Evolutionary conservation across 1,140 invertebrate genomes (phyloP).

Genomic region (Neodiprion virginianus): DNA sequence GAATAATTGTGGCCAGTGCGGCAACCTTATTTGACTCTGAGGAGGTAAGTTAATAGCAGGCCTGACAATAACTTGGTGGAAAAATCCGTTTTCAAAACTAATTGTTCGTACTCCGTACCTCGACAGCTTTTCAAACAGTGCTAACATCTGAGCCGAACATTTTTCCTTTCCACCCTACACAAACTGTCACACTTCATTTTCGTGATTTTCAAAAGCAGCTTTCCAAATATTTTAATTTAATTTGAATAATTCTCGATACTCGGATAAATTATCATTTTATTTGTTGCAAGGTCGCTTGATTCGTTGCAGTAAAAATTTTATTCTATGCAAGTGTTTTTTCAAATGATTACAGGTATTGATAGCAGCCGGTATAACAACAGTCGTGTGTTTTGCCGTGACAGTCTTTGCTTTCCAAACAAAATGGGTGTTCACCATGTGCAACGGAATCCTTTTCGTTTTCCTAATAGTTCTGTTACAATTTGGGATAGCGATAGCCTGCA

Average conservation of each 20-base stretch:
- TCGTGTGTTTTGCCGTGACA: constrained; percentile 82
- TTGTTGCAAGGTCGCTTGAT: background rate
- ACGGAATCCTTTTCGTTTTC: constrained; percentile 79
- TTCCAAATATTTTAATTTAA: constrained; percentile 1
- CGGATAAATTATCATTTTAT: background rate
- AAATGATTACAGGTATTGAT: constrained; percentile 71
- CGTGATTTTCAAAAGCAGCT: constrained; percentile 17
- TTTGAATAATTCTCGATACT: background rate
- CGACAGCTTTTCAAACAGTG: too few relatives aligned
- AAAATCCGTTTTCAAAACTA: too few relatives aligned
- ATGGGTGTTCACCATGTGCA: constrained; percentile 88
- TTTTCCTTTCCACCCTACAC: constrained; percentile 10
- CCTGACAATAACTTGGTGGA: too few relatives aligned
- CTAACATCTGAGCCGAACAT: background rate
- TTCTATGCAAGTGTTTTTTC: background rate
- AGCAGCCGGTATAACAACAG: constrained; percentile 82
- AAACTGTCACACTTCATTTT: background rate
- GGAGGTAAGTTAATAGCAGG: constrained; percentile 58
- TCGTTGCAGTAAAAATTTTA: constrained; percentile 7
- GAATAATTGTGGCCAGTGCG: constrained; percentile 75
- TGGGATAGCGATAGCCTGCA: constrained; percentile 80
- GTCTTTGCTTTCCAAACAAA: constrained; percentile 95
- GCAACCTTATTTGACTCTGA: constrained; percentile 66
- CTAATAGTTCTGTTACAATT: constrained; percentile 85
- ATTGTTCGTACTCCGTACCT: too few relatives aligned